Evolutionary conservation across 2,888 invertebrate genomes (phyloP).

Genomic region (Scaptomyza caliginosa): DNA sequence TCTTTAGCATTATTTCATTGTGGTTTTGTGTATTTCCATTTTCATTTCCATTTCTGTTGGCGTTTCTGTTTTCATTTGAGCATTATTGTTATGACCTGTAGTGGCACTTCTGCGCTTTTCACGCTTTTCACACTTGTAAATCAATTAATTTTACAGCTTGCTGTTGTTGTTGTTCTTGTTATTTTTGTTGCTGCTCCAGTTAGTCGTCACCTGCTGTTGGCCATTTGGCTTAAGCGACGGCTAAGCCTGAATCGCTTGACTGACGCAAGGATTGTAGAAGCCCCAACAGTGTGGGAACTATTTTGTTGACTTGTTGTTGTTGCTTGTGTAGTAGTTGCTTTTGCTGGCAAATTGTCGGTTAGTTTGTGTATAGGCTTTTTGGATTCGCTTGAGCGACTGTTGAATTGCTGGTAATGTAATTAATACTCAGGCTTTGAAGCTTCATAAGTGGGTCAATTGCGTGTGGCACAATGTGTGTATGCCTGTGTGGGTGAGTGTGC

Average conservation of each 20-base stretch:
- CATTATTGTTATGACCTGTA: slow-evolving; percentile 58
- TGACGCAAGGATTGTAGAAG: slow-evolving; percentile 63
- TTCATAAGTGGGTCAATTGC: slow-evolving; percentile 65
- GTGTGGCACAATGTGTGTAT: slow-evolving; percentile 3
- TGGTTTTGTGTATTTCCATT: slow-evolving; percentile 9
- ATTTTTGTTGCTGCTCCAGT: slow-evolving; percentile 13
- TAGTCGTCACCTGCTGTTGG: slow-evolving; percentile 62
- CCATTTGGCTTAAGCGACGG: slow-evolving; percentile 70
- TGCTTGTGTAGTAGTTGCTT: slow-evolving; percentile 26
- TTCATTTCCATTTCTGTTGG: slow-evolving; percentile 16
- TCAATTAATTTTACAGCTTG: slow-evolving; percentile 75
- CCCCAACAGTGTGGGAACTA: slow-evolving; percentile 65
- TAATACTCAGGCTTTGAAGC: slow-evolving; percentile 58
- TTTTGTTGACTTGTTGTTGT: slow-evolving; percentile 22
- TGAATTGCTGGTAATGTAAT: slow-evolving; percentile 70
- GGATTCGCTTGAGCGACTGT: slow-evolving; percentile 68
- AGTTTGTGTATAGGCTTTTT: slow-evolving; percentile 61
- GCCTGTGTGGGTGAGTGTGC: neutral
- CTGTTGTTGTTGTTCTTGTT: slow-evolving; percentile 29
- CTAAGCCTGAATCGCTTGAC: slow-evolving; percentile 64
- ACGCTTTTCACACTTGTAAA: slow-evolving; percentile 77
- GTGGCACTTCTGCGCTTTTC: slow-evolving; percentile 48
- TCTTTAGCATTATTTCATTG: slow-evolving; percentile 30
- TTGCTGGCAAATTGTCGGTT: slow-evolving; percentile 66
- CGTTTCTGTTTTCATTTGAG: slow-evolving; percentile 18